Conservation (phyloP, 2,888 invertebrate genomes). For the Polydrusus tereticollis region DNA sequence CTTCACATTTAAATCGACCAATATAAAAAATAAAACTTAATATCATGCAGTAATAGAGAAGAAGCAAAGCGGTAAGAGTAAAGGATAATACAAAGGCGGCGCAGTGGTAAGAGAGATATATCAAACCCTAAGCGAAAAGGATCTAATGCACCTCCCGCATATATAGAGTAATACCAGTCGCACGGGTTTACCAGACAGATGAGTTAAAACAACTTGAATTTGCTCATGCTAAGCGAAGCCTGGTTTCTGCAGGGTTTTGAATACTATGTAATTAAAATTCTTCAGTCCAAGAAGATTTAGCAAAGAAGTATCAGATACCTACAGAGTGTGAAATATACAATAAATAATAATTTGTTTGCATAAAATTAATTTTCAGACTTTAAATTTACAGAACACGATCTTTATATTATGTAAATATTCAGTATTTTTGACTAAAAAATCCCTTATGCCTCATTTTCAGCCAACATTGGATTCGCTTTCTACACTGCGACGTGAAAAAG, state of each 20-base stretch:
- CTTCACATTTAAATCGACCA: background rate
- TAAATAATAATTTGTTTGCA: too few relatives aligned
- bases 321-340: too few relatives aligned
- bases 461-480: too few relatives aligned
- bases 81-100: conserved; percentile 39
- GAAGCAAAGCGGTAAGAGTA: conserved; percentile 20
- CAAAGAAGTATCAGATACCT: too few relatives aligned
- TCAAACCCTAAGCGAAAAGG: conserved; percentile 56
- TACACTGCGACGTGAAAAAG: too few relatives aligned
- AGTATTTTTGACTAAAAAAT: too few relatives aligned
- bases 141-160: conserved; percentile 59
- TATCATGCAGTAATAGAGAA: conserved; percentile 24
- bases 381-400: too few relatives aligned
- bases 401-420: too few relatives aligned
- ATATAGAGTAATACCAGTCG: conserved; percentile 60
- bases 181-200: conserved; percentile 68
- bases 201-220: conserved; percentile 64
- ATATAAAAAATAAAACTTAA: background rate
- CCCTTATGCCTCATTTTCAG: too few relatives aligned
- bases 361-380: too few relatives aligned
- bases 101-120: conserved; percentile 57
- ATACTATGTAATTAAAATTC: conserved; percentile 35
- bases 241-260: conserved; percentile 51
- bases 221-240: conserved; percentile 62
- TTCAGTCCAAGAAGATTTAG: background rate